A percentile compares a stretch with the other conserved stretches of the same genome.
Evolutionary conservation across 2,113 vertebrate genomes (phyloP).

Genomic region (Arothron firmamentum): DNA sequence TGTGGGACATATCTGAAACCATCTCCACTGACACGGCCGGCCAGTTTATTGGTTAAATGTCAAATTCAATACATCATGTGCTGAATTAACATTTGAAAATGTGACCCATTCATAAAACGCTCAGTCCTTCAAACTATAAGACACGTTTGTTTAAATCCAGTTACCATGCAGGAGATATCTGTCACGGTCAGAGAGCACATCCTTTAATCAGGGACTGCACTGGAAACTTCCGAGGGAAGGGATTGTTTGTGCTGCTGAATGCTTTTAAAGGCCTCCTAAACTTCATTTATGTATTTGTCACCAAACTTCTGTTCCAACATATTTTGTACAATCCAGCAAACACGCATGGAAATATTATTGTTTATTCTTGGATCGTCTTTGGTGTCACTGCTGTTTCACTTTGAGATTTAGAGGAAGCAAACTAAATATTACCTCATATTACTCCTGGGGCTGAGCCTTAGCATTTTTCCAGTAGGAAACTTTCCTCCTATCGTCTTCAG

Average conservation of each 20-base stretch:
- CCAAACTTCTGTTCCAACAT: background rate
- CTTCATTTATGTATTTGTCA: background rate
- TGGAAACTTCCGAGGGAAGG: too few species aligned
- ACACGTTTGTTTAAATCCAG: constrained; percentile 21
- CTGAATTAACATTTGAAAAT: constrained; percentile 29
- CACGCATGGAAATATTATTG: background rate
- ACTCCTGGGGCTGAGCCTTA: background rate
- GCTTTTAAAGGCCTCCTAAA: too few species aligned
- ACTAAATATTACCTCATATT: background rate
- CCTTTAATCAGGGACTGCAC: too few species aligned
- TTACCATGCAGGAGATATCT: background rate
- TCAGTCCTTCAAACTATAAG: constrained; percentile 4
- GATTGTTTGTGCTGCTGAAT: too few species aligned
- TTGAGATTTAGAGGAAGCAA: background rate
- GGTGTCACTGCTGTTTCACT: background rate
- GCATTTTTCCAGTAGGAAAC: constrained; percentile 5
- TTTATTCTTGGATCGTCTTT: background rate
- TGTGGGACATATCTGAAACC: constrained; percentile 16
- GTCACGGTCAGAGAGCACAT: too few species aligned
- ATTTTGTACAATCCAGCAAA: background rate
- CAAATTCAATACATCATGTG: constrained; percentile 11
- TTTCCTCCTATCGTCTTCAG: constrained; percentile 10
- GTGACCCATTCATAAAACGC: background rate
- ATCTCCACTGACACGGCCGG: constrained; percentile 11
- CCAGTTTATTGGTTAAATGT: constrained; percentile 5